A percentile compares a stretch with the other conserved stretches of the same genome.
Conservation (phyloP, 2,797 vertebrate genomes). For the Mormyrus hasselquistii region DNA sequence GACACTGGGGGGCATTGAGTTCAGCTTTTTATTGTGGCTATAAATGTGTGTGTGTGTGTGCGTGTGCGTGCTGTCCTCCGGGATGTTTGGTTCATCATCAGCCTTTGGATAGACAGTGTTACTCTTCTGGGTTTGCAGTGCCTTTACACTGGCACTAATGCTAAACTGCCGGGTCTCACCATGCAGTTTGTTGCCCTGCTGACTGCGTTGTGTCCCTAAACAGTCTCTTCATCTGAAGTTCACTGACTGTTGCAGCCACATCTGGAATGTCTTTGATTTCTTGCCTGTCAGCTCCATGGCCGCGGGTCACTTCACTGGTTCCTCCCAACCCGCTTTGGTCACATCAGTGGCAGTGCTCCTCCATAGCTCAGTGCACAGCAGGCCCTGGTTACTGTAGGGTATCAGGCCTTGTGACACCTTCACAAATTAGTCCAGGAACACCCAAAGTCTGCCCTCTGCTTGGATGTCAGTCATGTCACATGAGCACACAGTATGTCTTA, state of each 20-base stretch:
- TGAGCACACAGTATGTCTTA: background rate
- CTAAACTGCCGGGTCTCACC: background rate
- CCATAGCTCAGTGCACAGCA: background rate
- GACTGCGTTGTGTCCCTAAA: background rate
- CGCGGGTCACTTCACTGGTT: background rate
- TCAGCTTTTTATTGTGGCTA: background rate
- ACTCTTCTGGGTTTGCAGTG: background rate
- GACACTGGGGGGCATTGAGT: background rate
- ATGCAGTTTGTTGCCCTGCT: background rate
- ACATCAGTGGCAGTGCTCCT: background rate
- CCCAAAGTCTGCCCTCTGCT: background rate
- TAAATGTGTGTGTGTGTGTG: background rate
- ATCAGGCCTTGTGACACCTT: background rate
- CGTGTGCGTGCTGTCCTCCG: background rate
- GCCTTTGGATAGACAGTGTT: background rate
- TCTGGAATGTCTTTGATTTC: background rate
- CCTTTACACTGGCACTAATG: background rate
- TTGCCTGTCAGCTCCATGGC: background rate
- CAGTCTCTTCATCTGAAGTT: background rate
- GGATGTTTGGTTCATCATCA: background rate
- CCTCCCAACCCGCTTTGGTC: background rate
- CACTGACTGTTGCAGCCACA: background rate
- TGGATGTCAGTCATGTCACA: background rate
- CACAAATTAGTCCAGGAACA: conserved; percentile 1
- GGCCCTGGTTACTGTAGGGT: background rate